These are phyloP conservation scores for Eilema caniola DNA, from an alignment of 2,888 invertebrate genomes.

Conservation along the genomic window DNA sequence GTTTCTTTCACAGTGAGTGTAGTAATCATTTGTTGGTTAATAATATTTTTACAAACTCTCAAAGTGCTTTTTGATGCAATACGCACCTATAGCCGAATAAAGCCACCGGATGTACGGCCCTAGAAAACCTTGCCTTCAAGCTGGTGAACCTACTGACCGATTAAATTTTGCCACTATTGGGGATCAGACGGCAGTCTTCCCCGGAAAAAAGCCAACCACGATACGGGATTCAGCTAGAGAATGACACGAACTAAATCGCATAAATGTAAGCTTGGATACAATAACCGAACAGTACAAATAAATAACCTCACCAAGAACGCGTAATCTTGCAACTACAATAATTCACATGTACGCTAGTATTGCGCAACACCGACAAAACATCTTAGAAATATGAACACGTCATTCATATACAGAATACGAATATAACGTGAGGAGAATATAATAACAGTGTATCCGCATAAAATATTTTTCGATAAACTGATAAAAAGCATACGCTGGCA, in stretches of 20 bases:
- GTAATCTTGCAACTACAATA: constrained; percentile 41
- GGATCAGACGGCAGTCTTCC: too few species aligned
- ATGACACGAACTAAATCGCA: neutral
- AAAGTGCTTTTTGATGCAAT: neutral
- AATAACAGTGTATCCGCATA: constrained; percentile 62
- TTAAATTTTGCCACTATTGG: too few species aligned
- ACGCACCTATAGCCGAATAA: too few species aligned
- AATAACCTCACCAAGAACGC: constrained; percentile 16
- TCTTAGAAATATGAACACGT: constrained; percentile 49
- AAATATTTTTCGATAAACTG: constrained; percentile 74
- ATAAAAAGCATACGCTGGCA: constrained; percentile 73
- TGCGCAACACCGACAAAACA: constrained; percentile 35
- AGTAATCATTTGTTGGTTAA: neutral
- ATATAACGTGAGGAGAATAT: constrained; percentile 64
- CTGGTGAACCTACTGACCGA: too few species aligned
- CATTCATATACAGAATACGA: constrained; percentile 57
- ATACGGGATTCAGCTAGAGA: neutral
- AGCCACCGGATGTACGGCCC: too few species aligned
- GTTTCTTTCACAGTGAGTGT: constrained; percentile 22
- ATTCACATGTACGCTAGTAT: constrained; percentile 39
- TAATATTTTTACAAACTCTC: neutral
- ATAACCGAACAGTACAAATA: constrained; percentile 16
- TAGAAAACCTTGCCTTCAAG: too few species aligned
- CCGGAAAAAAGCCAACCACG: too few species aligned
- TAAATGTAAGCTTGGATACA: neutral